phyloP scores from a whole-genome alignment of 1,140 invertebrate genomes.

The Brachionus koreanus region DNA sequence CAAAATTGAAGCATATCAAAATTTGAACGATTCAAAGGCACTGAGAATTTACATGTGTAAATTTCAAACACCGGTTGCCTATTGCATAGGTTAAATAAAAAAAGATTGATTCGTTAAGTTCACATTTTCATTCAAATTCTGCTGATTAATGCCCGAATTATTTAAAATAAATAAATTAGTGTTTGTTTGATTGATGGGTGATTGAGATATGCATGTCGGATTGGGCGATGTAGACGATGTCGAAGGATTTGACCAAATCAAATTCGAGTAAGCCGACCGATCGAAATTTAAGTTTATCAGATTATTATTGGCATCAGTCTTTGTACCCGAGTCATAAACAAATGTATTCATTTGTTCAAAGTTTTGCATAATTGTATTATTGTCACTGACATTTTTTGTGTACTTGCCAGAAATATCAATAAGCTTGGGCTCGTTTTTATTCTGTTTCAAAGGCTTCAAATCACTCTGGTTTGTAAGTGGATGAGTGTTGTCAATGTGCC shows the following conservation, averaged over 20 bases:
- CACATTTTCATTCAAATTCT: slow-evolving; percentile 1
- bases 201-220: neutral
- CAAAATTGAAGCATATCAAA: neutral
- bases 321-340: neutral
- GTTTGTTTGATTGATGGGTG: slow-evolving; percentile 13
- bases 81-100: slow-evolving; percentile 19
- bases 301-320: neutral
- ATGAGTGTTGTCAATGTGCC: slow-evolving; percentile 13
- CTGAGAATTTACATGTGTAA: neutral
- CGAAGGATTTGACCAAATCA: neutral
- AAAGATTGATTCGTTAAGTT: neutral
- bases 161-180: slow-evolving; percentile 13
- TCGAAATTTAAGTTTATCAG: neutral
- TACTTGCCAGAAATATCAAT: neutral
- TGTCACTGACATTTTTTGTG: neutral
- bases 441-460: neutral
- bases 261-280: neutral
- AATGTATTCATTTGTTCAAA: neutral
- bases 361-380: neutral
- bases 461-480: neutral
- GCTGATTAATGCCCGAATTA: neutral
- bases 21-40: neutral
- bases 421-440: neutral
- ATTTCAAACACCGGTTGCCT: neutral
- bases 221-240: neutral